Evolutionary conservation across 2,888 invertebrate genomes (phyloP), one percentile per base, ranked within the genome.

Genomic region (Habrosyne pyritoides): DNA sequence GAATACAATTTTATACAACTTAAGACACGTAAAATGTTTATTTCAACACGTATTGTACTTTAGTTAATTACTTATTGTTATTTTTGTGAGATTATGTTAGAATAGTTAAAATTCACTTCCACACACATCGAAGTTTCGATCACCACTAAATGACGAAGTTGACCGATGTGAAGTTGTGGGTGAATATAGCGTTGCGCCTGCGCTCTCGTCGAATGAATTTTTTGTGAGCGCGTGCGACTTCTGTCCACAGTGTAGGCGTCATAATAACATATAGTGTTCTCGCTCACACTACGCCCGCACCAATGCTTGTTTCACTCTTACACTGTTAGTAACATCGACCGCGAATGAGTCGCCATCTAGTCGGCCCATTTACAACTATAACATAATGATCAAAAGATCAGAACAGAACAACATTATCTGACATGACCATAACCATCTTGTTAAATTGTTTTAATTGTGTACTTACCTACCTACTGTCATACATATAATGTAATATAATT

Each of bases 151-250:
- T 87, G 88, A 87, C 87, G 88, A 82, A 89, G 86, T 88, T 88
- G 83, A 91, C 86, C 89, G 90, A 81, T 87, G 86, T 91, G 92
- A 92, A 92, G 91, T 92, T 90, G 91, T 91, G 87, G 89, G 89
- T 86, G 92, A 91, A 86, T 87, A 87, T 84, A 89, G 86, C 84
- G 86, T 85, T 85, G 91, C 89, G 90, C 88, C 78, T 87, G 90
- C 89, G 89, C 83, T 84, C 84, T 87, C 74, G 77, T 83, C 84
- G 83, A 83, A 81, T 86, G 80, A 77, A 79, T 87, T 90, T 91
- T 91, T 88, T 89, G 83, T 89, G 73, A 81, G 89, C 91, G 89
- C 90, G 86, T 89, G 91, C 90, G 90, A 83, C 89, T 83, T 83
- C 83, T 76, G 83, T 83, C 81, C 86, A 74, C 80, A 79, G 85